phyloP scores from a whole-genome alignment of 1,140 invertebrate species.

The Drosophila willistoni region DNA sequence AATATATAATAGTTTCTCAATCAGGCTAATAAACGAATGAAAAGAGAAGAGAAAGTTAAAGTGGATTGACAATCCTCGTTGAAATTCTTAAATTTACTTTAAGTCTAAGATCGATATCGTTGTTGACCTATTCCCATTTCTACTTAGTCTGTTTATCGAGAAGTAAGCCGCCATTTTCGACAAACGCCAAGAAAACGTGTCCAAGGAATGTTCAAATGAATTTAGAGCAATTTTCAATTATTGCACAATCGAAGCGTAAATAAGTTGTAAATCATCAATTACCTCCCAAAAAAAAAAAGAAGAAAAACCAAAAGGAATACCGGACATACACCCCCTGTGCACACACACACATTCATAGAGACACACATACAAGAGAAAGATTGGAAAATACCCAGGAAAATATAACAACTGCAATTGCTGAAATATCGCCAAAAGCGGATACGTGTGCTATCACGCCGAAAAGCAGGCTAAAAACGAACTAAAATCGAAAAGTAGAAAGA shows the following conservation, averaged over 20 bases:
- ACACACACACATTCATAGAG: conserved; percentile 24
- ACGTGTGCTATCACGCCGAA: conserved; percentile 72
- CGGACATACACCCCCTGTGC: conserved; percentile 5
- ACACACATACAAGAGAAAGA: conserved; percentile 8
- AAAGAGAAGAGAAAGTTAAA: too few species aligned
- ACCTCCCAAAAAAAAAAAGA: conserved; percentile 57
- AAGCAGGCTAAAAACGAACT: conserved; percentile 45
- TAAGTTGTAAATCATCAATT: conserved; percentile 82
- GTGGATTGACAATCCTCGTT: too few species aligned
- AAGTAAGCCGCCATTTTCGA: conserved; percentile 29
- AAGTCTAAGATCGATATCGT: conserved; percentile 31
- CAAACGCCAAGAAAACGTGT: conserved; percentile 44
- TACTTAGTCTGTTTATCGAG: not conserved
- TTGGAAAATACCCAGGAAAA: conserved; percentile 22
- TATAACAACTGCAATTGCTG: conserved; percentile 70
- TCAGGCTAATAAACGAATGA: too few species aligned
- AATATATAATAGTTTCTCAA: not conserved
- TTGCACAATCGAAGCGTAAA: conserved; percentile 80
- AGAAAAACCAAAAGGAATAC: conserved; percentile 27
- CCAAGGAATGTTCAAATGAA: conserved; percentile 71
- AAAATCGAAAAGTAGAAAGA: not conserved
- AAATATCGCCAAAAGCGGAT: conserved; percentile 72
- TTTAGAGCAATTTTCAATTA: conserved; percentile 81
- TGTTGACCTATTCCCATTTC: conserved; percentile 16
- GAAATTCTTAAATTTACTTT: too few species aligned